A percentile compares a stretch with the other conserved stretches of the same genome.
Conservation (phyloP, 2,888 invertebrate genomes). For the Pterobdella sp. region DNA sequence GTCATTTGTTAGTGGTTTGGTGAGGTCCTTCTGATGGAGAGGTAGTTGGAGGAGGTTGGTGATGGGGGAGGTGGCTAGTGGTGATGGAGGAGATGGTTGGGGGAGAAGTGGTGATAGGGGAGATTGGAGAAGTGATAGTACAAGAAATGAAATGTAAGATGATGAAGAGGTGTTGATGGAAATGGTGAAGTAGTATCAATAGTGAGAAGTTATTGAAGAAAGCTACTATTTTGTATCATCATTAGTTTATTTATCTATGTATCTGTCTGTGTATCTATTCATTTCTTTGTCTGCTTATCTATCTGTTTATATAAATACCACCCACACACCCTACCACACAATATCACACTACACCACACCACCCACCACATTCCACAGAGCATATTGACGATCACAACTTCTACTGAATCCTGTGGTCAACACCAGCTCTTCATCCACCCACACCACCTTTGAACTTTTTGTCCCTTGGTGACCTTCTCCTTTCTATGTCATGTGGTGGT, state of each 20-base stretch:
- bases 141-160: too few relatives aligned
- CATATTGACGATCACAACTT: conserved; percentile 50
- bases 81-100: background rate
- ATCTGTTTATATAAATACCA: background rate
- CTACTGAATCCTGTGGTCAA: conserved; percentile 52
- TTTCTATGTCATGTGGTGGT: conserved; percentile 42
- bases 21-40: conserved; percentile 46
- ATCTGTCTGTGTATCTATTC: too few relatives aligned
- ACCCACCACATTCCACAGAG: conserved; percentile 53
- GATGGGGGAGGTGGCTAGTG: background rate
- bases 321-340: background rate
- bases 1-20: conserved; percentile 45
- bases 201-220: background rate
- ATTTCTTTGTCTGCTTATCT: too few relatives aligned
- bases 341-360: background rate
- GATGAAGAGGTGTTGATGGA: background rate
- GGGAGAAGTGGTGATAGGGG: background rate
- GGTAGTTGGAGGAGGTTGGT: background rate
- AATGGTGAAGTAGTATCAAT: background rate
- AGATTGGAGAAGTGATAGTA: too few relatives aligned
- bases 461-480: conserved; percentile 43
- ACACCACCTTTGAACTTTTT: conserved; percentile 47
- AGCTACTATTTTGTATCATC: background rate
- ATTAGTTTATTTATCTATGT: too few relatives aligned
- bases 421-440: conserved; percentile 44